These are phyloP conservation scores for Drosophila diplacantha DNA, from an alignment of 2,888 invertebrate genomes.

Conservation along the genomic window DNA sequence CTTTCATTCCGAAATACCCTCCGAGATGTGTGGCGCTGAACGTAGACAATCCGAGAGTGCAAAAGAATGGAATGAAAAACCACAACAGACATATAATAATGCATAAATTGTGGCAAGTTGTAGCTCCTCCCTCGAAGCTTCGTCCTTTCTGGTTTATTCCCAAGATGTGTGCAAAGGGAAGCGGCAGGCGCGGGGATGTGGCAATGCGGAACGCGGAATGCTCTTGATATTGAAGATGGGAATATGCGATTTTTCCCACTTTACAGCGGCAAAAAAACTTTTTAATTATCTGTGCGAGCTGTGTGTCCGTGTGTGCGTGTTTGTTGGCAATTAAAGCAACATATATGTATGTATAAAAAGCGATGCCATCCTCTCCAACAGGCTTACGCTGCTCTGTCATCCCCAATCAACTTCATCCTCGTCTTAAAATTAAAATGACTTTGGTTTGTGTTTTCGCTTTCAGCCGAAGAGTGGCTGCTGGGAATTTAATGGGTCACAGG, in stretches of 20 bases:
- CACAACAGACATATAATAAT: slow-evolving; percentile 38
- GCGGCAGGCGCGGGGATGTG: background rate
- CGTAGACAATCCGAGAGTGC: slow-evolving; percentile 7
- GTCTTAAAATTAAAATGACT: slow-evolving; percentile 44
- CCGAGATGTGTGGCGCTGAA: background rate
- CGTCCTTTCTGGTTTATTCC: slow-evolving; percentile 3
- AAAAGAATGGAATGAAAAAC: slow-evolving; percentile 22
- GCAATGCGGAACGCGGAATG: background rate
- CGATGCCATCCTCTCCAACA: slow-evolving; percentile 3
- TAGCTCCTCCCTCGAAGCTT: slow-evolving; percentile 1
- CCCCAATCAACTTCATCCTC: slow-evolving; percentile 35
- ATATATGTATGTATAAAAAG: slow-evolving; percentile 17
- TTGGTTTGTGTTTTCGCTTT: slow-evolving; percentile 30
- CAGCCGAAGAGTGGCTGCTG: slow-evolving; percentile 10
- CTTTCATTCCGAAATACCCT: background rate
- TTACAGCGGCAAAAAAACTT: slow-evolving; percentile 29
- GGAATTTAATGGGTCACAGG: slow-evolving; percentile 41
- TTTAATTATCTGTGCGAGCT: slow-evolving; percentile 40
- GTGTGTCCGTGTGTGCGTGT: slow-evolving; percentile 2
- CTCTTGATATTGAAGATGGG: slow-evolving; percentile 25
- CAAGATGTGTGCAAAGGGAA: slow-evolving; percentile 2
- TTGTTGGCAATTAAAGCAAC: slow-evolving; percentile 42
- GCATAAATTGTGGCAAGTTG: slow-evolving; percentile 45
- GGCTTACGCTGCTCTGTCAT: slow-evolving; percentile 15
- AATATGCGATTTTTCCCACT: slow-evolving; percentile 29